Base-by-base conservation (phyloP, 2,113 vertebrate genomes). In the Crotalus tigris region DNA sequence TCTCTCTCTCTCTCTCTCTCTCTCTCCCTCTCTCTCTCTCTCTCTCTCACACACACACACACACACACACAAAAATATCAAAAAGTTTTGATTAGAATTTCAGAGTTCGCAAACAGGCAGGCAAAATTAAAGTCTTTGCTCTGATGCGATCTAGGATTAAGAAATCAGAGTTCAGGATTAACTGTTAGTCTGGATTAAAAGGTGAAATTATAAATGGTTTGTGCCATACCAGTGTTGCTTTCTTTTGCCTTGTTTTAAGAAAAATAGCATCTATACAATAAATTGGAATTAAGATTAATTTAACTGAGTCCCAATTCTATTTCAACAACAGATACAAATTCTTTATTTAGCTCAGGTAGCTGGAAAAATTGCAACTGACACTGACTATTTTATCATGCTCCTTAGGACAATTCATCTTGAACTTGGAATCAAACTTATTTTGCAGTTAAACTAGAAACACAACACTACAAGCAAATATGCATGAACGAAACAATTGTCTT, bases 41-140 rank as follows among this genome's bases (percentile, higher is more conserved):
- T 46, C 44, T 46, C 44, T 46, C 44, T 46, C 96, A 94, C 94
- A 96, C 96, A 96, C 94, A 97, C 24, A 92, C 94, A 95, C 91
- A 95, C 91, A 95, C 95, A 94, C 96, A 96, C 93, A 95, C 91
- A 95, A 93, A 96, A 95, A 94, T 95, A 13, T 11, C 46, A 69
- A 15, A 57, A 96, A 95, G 94, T 96, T 96, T 95, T 98, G 97
- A 97, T 98, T 98, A 98, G 97, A 97, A 97, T 97, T 97, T 97
- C 93, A 97, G 96, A 96, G 94, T 94, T 95, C 94, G 95, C 53
- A 29, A 95, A 96, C 93, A 96, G 92, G 93, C 54, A 93, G 93
- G 94, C 92, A 96, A 95, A 97, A 96, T 97, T 96, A 98, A 97
- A 96, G 94, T 95, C 96, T 97, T 95, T 95, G 97, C 97, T 98